Evolutionary conservation across 2,888 invertebrate genomes (phyloP).

Genomic region (Quadroppia sp.): DNA sequence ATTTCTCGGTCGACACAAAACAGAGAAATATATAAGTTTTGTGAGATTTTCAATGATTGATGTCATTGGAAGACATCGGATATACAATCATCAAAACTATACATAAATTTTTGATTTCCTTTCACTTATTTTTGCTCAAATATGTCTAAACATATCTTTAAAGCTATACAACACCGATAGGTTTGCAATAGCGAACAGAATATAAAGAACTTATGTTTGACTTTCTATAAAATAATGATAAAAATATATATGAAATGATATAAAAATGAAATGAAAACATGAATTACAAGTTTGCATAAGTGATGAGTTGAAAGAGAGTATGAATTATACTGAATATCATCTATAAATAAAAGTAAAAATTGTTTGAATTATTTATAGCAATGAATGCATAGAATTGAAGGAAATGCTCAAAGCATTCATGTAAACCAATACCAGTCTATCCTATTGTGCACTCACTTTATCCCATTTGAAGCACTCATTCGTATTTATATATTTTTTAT

Average conservation of each 20-base stretch:
- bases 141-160: background rate
- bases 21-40: background rate
- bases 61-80: background rate
- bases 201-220: too few species aligned
- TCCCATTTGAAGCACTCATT: background rate
- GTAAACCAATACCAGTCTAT: background rate
- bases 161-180: background rate
- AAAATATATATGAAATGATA: background rate
- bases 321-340: too few species aligned
- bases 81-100: background rate
- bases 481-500: background rate
- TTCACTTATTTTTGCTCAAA: background rate
- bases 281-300: conserved; percentile 6
- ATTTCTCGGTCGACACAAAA: background rate
- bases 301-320: background rate
- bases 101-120: background rate
- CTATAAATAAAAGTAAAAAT: background rate
- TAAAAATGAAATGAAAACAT: background rate
- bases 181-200: background rate
- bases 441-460: background rate
- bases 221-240: background rate
- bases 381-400: background rate
- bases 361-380: conserved; percentile 18
- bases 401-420: background rate
- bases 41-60: background rate